Evolutionary conservation across 2,113 vertebrate genomes (phyloP), one percentile per base, ranked within the genome.

Genomic region (Eublepharis macularius): DNA sequence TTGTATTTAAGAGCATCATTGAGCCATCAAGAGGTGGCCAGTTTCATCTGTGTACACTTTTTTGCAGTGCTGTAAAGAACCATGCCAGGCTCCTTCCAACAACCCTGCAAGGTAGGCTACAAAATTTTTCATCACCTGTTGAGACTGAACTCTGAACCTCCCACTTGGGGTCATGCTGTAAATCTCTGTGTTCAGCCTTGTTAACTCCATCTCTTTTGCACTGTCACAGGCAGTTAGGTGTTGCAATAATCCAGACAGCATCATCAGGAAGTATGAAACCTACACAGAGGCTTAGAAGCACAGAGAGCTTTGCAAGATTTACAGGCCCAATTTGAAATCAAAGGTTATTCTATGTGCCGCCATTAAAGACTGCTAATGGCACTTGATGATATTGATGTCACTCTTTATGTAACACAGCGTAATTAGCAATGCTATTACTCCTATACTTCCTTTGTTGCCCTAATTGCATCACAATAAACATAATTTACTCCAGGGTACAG

Each of bases 401-500:
- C 84, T 86, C 92, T 85, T 92, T 92, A 86, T 90, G 82, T 86
- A 92, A 85, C 93, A 80, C 83, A 91, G 91, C 95, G 92, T 93
- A 94, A 93, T 89, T 91, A 91, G 87, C 14, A 89, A 82, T 83
- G 89, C 66, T 88, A 91, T 93, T 92, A 68, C 91, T 88, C 45
- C 87, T 91, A 83, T 86, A 90, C 92, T 47, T 76, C 72, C 57
- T 80, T 88, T 88, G 85, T 92, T 86, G 90, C 93, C 90, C 88
- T 91, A 87, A 94, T 90, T 78, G 86, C 85, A 85, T 93, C 84
- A 93, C 90, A 90, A 86, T 88, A 90, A 95, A 93, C 65, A 90
- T 87, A 94, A 95, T 93, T 94, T 92, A 93, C 90, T 94, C 87
- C 26, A 43, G 74, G 85, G 79, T 90, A 94, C 91, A 92, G 87